Percentiles rank a stretch among this genome's conserved stretches.
These are phyloP conservation scores for Ischnus inquisitorius DNA, from an alignment of 2,888 invertebrate species.

Conservation along the genomic window DNA sequence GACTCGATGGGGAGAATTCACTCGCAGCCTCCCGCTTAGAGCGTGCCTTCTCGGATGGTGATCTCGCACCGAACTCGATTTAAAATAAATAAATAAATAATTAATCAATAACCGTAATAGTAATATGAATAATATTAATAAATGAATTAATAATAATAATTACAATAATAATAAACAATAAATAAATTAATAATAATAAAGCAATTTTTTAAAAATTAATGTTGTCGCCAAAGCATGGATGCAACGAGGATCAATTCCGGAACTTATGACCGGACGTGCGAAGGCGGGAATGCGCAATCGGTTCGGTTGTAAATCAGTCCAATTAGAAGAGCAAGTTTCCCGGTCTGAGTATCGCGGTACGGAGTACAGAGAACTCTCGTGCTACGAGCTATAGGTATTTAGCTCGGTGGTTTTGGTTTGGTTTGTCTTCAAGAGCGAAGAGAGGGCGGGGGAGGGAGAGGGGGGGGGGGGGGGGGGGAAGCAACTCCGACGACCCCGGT, in stretches of 20 bases:
- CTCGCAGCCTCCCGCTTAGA: conserved; percentile 51
- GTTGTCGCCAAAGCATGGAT: background rate
- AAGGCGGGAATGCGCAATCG: background rate
- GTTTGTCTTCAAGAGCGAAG: background rate
- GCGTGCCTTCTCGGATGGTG: conserved; percentile 1
- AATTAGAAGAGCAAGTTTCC: conserved; percentile 62
- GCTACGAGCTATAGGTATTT: conserved; percentile 2
- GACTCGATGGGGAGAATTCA: conserved; percentile 45
- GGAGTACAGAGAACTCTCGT: conserved; percentile 7
- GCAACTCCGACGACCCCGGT: conserved; percentile 74
- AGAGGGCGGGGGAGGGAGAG: background rate
- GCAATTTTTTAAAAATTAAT: background rate
- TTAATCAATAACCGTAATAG: too few relatives aligned
- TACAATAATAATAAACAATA: too few relatives aligned
- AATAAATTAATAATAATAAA: too few relatives aligned
- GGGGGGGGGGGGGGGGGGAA: background rate
- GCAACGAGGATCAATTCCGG: conserved; percentile 2
- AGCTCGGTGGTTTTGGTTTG: conserved; percentile 38
- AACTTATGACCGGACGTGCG: conserved; percentile 38
- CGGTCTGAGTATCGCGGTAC: conserved; percentile 23
- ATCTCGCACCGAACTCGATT: conserved; percentile 1
- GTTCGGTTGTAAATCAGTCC: conserved; percentile 67
- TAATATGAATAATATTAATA: too few relatives aligned
- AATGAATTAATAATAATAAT: too few relatives aligned
- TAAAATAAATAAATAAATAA: background rate